These are phyloP conservation scores for Martes martes DNA, from an alignment of 2,113 vertebrate species.

Conservation along the genomic window DNA sequence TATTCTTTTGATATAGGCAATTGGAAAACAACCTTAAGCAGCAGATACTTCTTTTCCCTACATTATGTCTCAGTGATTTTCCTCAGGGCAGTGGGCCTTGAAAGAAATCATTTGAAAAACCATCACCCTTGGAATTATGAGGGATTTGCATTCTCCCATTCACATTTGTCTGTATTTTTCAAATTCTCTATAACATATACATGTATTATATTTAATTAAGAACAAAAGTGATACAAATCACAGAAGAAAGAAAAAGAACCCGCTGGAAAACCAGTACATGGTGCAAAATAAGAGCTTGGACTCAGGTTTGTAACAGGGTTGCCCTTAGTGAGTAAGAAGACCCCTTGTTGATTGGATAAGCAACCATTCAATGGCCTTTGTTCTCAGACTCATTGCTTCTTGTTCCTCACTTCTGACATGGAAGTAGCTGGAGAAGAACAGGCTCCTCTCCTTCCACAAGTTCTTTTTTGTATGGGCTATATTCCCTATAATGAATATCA, in stretches of 20 bases:
- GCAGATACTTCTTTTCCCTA: not conserved
- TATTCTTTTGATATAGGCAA: not conserved
- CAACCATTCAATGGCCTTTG: not conserved
- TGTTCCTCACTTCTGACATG: not conserved
- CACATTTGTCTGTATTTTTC: not conserved
- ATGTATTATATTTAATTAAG: constrained; percentile 4
- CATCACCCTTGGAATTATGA: not conserved
- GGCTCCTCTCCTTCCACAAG: not conserved
- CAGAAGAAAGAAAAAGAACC: not conserved
- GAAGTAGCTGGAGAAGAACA: not conserved
- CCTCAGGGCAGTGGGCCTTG: not conserved
- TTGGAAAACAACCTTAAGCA: not conserved
- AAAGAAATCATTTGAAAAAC: not conserved
- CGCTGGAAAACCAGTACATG: not conserved
- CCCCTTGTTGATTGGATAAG: not conserved
- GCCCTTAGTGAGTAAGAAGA: not conserved
- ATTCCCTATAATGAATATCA: not conserved
- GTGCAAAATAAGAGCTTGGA: not conserved
- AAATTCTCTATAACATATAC: not conserved
- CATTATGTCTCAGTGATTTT: not conserved
- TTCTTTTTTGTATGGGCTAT: not conserved
- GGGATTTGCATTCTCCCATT: constrained; percentile 32
- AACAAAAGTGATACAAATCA: not conserved
- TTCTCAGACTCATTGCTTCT: not conserved
- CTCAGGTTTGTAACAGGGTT: not conserved